Evolutionary conservation across 2,888 invertebrate genomes (phyloP), one percentile per base, ranked within the genome.

Genomic region (Tanytarsus gracilentus): DNA sequence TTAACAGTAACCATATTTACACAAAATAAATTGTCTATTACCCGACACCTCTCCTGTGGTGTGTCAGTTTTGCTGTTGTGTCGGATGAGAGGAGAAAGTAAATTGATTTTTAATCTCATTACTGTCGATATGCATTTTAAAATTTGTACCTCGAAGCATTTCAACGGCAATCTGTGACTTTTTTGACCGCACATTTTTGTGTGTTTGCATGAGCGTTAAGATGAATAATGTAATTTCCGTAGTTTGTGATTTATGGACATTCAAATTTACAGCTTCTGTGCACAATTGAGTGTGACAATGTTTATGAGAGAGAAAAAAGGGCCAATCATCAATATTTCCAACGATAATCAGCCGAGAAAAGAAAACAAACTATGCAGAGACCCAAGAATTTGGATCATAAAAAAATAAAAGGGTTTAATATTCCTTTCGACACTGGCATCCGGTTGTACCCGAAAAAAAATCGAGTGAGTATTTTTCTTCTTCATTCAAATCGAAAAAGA

Each of bases 11-110:
- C 58, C 58, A 48, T 58, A 58, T 58, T 58, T 58, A 58, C 58
- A 58, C 58, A 58, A 58, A 58, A 58, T 58, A 58, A 58, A 58
- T 58, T 58, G 58, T 58, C 58, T 58, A 39, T 58, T 58, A 44
- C 44, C 33, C 36, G 16, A n/a, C 36, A 44, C 21, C 44, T 23
- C 21, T n/a, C 23, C 2, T 11, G 6, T 44, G 44, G 11, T 44
- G 16, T 33, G 23, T 44, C 18, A 44, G 11, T 44, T 44, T 44
- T 44, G 8, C 44, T 44, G 44, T 23, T 44, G 9, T 33, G 18
- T 44, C 44, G 16, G 36, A 48, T 29, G 44, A 27, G 29, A 44
- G 26, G 36, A 58, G 29, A 39, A 58, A 58, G 30, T 58, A 58
- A 58, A 58, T 58, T 58, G 58, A 58, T 58, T 58, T 48, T 48